phyloP scores from a whole-genome alignment of 2,888 invertebrate genomes.

The Acrocyrtus sp. region DNA sequence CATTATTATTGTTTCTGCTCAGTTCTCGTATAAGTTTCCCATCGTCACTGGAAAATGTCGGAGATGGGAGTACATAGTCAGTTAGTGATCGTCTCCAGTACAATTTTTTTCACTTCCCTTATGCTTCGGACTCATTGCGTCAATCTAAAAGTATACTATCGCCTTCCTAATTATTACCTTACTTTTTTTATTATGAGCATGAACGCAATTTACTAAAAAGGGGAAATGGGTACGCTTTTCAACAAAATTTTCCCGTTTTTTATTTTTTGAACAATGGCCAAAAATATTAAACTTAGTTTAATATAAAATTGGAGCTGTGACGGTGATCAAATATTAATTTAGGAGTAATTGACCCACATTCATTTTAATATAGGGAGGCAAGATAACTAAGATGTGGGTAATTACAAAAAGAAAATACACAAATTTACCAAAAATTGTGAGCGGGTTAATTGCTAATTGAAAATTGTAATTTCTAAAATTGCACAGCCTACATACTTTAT shows the following conservation, averaged over 20 bases:
- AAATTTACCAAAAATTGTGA: no score
- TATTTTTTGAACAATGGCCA: slow-evolving; percentile 5
- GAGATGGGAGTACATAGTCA: no score
- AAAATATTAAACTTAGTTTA: no score
- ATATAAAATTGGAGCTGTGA: not conserved
- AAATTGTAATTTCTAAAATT: slow-evolving; percentile 11
- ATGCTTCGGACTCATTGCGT: not conserved
- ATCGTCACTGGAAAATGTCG: no score
- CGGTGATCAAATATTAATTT: slow-evolving; percentile 6
- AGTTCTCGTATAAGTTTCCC: slow-evolving; percentile 8
- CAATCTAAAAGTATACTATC: no score
- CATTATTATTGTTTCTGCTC: slow-evolving; percentile 42
- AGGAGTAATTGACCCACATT: slow-evolving; percentile 43
- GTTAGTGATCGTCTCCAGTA: no score
- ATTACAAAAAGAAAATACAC: no score
- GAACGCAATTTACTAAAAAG: not conserved
- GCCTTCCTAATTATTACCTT: slow-evolving; percentile 48
- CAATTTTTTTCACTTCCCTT: not conserved
- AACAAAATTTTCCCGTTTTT: not conserved
- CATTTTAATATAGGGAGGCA: slow-evolving; percentile 8
- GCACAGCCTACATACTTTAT: no score
- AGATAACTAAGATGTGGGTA: no score
- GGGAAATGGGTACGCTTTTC: no score
- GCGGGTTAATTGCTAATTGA: slow-evolving; percentile 45
- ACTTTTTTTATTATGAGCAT: slow-evolving; percentile 23